Percentiles rank a stretch among this genome's conserved stretches.
phyloP scores from a whole-genome alignment of 2,113 vertebrate genomes.

The Poeciliopsis prolifica region DNA sequence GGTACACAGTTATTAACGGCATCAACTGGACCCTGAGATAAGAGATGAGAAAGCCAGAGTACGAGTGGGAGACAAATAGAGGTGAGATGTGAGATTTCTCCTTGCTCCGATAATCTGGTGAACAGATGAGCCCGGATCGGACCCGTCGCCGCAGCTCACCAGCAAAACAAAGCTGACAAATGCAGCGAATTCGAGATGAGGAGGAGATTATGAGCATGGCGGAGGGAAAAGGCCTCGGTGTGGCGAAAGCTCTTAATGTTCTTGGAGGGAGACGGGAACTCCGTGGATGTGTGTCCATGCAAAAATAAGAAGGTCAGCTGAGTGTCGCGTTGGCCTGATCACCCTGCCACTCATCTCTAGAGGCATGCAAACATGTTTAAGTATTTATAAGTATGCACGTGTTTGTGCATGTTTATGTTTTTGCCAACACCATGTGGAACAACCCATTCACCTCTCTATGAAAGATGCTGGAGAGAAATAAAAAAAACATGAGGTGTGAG shows the following conservation, averaged over 20 bases:
- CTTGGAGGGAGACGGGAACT: constrained; percentile 53
- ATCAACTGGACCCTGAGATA: constrained; percentile 27
- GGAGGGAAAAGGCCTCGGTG: constrained; percentile 34
- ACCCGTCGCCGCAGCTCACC: constrained; percentile 36
- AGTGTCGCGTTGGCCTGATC: constrained; percentile 54
- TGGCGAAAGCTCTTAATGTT: constrained; percentile 70
- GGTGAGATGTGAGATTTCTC: constrained; percentile 60
- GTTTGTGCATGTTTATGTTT: constrained; percentile 2
- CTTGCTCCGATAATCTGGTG: constrained; percentile 55
- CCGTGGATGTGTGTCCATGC: constrained; percentile 12
- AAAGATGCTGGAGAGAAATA: constrained; percentile 2
- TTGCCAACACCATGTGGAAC: not conserved
- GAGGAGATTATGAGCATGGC: constrained; percentile 49
- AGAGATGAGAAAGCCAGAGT: constrained; percentile 42
- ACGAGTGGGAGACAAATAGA: constrained; percentile 60
- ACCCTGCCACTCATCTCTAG: constrained; percentile 56
- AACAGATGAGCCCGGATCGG: constrained; percentile 59
- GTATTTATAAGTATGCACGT: constrained; percentile 5
- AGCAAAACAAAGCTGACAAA: constrained; percentile 63
- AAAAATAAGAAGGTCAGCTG: constrained; percentile 34
- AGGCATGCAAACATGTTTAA: constrained; percentile 1
- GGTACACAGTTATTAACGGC: constrained; percentile 38
- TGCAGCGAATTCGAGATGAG: constrained; percentile 49
- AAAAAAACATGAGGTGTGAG: constrained; percentile 24
- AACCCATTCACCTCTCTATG: constrained; percentile 9